Evolutionary conservation across 2,113 vertebrate genomes (phyloP).

Genomic region (Psittacara wagleri): DNA sequence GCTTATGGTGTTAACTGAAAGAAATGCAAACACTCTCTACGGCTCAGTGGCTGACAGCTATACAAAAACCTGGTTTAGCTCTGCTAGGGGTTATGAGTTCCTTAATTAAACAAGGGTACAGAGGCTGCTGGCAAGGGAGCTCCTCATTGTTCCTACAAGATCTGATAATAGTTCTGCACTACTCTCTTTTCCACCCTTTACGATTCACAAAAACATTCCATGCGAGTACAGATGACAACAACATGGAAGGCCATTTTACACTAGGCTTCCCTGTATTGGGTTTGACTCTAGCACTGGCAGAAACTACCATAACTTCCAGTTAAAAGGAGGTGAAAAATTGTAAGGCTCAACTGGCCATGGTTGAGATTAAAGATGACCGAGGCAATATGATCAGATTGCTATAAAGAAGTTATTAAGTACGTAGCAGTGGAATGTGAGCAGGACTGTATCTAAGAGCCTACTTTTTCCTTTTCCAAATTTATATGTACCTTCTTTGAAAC

Average conservation of each 20-base stretch:
- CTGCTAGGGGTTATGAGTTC: background rate
- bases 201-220: background rate
- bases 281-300: background rate
- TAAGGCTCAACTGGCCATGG: background rate
- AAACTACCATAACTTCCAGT: background rate
- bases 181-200: background rate
- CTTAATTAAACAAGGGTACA: background rate
- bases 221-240: background rate
- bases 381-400: background rate
- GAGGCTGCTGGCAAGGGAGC: background rate
- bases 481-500: background rate
- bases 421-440: background rate
- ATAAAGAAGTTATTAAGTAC: background rate
- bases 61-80: background rate
- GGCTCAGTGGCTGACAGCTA: background rate
- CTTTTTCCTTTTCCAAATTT: background rate
- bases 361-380: background rate
- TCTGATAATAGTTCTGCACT: background rate
- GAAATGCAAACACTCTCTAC: background rate
- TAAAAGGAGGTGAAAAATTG: background rate
- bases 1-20: background rate
- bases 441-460: background rate
- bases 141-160: background rate
- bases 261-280: background rate
- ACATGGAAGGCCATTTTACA: background rate